Base-by-base conservation (phyloP, 2,113 vertebrate genomes). In the Leiothrix lutea region DNA sequence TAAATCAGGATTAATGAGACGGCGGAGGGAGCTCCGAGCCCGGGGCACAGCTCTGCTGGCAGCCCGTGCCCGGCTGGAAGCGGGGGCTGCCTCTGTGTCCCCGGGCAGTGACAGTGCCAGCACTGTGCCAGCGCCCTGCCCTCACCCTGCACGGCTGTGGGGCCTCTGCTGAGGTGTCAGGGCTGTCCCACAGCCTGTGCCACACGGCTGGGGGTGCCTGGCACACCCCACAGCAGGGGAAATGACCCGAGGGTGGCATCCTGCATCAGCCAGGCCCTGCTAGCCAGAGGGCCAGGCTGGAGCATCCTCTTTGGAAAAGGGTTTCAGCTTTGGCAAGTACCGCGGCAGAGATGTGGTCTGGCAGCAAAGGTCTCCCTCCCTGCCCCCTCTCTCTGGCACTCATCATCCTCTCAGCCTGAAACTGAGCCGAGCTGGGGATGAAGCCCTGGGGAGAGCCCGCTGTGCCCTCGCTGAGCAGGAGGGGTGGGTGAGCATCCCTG, bases 1-100 rank as follows among this genome's bases (percentile, higher is more conserved):
- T 99, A 99, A 99, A 99, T 99, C 99, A 98, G 98, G 98, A 97
- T 98, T 99, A 99, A 99, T 98, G 98, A 99, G 98, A 96, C 58
- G 89, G 97, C 64, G 95, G 97, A 98, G 97, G 98, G 97, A 97
- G 96, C 96, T 60, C 97, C 80, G 18, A 94, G 97, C 98, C 97
- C 97, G 75, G 92, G 75, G 92, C 64, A 74, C 96, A 64, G 95
- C 79, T 89, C 95, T 5, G 80, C 97, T 83, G 97, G 97, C 97
- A 92, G 97, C 92, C 77, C 14, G 45, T 51, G 67, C 77, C 36
- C 28, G 35, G 36, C 50, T 50, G 86, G 57, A 1, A 57, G 69
- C 24, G 3, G 20, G 83, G 56, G 51, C 91, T 80, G 90, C 88
- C 93, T 88, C 57, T 40, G 21, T 87, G 88, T 97, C 96, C 97